Evolutionary conservation across 2,888 invertebrate genomes (phyloP), one percentile per base, ranked within the genome.

Genomic region (Philhelius pedissequus): DNA sequence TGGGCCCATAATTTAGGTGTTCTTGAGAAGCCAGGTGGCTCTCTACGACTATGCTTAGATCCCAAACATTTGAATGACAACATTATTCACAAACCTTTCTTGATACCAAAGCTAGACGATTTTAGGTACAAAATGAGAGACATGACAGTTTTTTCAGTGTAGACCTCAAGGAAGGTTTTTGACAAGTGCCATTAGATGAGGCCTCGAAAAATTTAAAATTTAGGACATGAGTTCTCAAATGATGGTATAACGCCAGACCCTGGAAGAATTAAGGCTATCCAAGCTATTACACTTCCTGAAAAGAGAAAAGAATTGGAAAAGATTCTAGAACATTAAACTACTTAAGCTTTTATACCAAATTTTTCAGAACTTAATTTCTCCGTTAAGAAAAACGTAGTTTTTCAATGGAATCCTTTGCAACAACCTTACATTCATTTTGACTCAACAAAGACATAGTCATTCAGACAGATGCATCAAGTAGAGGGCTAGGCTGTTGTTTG

Each of bases 131-230:
- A 15, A 52, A 69, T 69, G 40, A 54, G 54, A 54, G 18, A 56
- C 9, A 30, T 30, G 30, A 6, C 30, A 30, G 30, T 30, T 30
- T 30, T 30, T 30, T 30, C 30, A 6, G 30, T 30, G 6, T 7
- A 7, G 32, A 45, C 13, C 48, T 64, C 20, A n/a, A n/a, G n/a
- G n/a, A n/a, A n/a, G n/a, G n/a, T n/a, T n/a, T n/a, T n/a, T n/a
- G n/a, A n/a, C 64, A 58, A 58, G 3, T 74, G 9, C 50, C 27
- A 9, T 43, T 74, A 5, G 48, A 71, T 18, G 60, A 50, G 9
- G 30, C 30, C 35, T 74, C 58, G 0, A 38, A 82, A 18, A 71
- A 86, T 38, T 38, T 86, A 5, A 86, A 82, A 20, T 86, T 86
- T 4, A n/a, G n/a, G n/a, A n/a, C n/a, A n/a, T n/a, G n/a, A n/a